A percentile compares a stretch with the other conserved stretches of the same genome.
phyloP scores from a whole-genome alignment of 1,140 invertebrate species.

The Prorops nasuta region DNA sequence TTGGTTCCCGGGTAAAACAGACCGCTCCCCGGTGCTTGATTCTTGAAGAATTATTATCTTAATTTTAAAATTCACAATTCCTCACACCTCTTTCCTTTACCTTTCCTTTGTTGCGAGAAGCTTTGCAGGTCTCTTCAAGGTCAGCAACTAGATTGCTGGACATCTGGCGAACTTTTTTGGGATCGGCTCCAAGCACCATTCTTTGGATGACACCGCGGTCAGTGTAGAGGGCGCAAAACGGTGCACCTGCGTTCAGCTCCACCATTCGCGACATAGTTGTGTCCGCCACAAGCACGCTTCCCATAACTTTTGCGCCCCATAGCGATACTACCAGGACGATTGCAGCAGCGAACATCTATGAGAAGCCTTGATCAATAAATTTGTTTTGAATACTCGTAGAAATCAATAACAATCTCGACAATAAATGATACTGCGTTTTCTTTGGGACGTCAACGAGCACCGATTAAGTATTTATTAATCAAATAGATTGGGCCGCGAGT shows the following conservation, averaged over 20 bases:
- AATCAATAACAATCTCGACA: too few relatives aligned
- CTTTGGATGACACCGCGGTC: slow-evolving; percentile 64
- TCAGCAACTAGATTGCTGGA: slow-evolving; percentile 61
- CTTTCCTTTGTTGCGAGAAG: slow-evolving; percentile 36
- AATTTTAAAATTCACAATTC: slow-evolving; percentile 16
- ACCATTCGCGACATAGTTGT: slow-evolving; percentile 66
- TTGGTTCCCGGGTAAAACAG: slow-evolving; percentile 66
- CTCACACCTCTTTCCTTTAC: slow-evolving; percentile 49
- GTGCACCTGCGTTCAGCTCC: slow-evolving; percentile 60
- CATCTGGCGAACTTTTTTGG: slow-evolving; percentile 61
- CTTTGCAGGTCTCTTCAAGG: slow-evolving; percentile 61
- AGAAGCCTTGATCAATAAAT: background rate
- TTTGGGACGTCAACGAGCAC: too few relatives aligned
- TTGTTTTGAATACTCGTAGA: background rate
- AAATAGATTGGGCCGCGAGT: slow-evolving; percentile 27
- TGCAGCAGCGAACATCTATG: slow-evolving; percentile 35
- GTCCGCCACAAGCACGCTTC: slow-evolving; percentile 62
- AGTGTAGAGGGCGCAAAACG: slow-evolving; percentile 62
- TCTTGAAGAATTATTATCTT: slow-evolving; percentile 10
- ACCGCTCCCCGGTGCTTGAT: slow-evolving; percentile 36
- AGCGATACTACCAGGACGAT: slow-evolving; percentile 18
- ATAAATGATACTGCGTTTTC: background rate
- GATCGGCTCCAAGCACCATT: slow-evolving; percentile 62
- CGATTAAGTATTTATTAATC: too few relatives aligned
- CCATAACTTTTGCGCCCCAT: slow-evolving; percentile 10